Evolutionary conservation across 1,140 invertebrate species (phyloP), one percentile per base, ranked within the genome.

Genomic region (Micrasema minimum): DNA sequence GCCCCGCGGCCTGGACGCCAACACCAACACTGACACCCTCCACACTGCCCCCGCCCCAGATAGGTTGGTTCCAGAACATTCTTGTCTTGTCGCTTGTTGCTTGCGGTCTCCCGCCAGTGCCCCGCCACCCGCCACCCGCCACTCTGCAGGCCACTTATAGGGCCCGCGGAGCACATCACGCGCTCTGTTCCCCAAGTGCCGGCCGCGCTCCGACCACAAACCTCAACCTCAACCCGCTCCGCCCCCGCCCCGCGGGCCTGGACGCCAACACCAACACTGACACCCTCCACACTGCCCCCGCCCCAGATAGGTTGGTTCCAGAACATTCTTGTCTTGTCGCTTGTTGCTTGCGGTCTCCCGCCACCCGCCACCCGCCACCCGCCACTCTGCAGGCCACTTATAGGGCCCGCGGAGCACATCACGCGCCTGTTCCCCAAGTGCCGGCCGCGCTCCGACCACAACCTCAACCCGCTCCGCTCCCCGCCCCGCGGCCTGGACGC

Each of bases 371-470:
- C 79, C 80, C 83, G 84, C 77, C 84, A 82, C 77, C 77, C 74
- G 79, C 41, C 2, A 0, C 12, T 14, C 41, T 12, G 43, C 43
- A n/a, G 4, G 18, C n/a, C 43, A n/a, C n/a, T n/a, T n/a, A n/a
- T n/a, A n/a, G n/a, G n/a, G n/a, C 85, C 76, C 76, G 88, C 88
- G 80, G 91, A 92, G 85, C 89, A 91, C 81, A 92, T 93, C 82
- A 91, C 90, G 76, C 88, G 90, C 80, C 86, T 93, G 72, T 94
- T 94, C 84, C 91, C 92, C n/a, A 93, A 93, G 89, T 93, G 91
- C 84, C 87, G 91, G 74, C 91, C 91, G 70, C 85, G 88, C 64
- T 79, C 79, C 79, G 84, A 86, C 78, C 85, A 85, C 76, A 89
- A 86, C 80, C 84, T 88, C 81, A 88, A 88, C 82, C 84, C 66